These are phyloP conservation scores for Eupithecia pulchellata DNA, from an alignment of 2,888 invertebrate species.

Conservation along the genomic window DNA sequence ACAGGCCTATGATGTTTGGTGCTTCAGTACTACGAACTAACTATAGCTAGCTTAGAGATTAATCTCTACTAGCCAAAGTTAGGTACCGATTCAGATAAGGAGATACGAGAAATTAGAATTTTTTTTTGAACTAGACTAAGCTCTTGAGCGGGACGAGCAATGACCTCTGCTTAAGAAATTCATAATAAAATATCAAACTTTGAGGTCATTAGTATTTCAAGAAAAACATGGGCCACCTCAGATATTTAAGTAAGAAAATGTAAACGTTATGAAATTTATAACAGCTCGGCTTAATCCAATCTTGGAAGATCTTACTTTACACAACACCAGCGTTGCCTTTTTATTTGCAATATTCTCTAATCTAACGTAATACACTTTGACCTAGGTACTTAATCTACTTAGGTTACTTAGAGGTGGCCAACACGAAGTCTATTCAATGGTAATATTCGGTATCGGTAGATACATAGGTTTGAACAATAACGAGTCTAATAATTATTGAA, in stretches of 20 bases:
- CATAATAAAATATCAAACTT: not conserved
- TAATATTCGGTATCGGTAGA: not conserved
- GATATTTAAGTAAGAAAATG: not conserved
- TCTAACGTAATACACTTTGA: not conserved
- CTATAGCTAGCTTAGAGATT: too few relatives aligned
- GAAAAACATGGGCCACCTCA: not conserved
- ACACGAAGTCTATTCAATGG: not conserved
- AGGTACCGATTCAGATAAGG: not conserved
- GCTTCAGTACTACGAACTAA: not conserved
- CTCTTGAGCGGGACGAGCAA: constrained; percentile 4
- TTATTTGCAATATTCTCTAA: not conserved
- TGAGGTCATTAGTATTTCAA: not conserved
- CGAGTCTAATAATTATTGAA: too few relatives aligned
- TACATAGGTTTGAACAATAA: too few relatives aligned
- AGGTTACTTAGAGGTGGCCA: not conserved
- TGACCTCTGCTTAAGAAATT: not conserved
- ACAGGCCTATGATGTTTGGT: not conserved
- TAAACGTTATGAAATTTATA: constrained; percentile 1
- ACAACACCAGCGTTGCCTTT: not conserved
- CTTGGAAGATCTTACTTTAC: not conserved
- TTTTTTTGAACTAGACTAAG: not conserved
- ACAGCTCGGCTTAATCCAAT: not conserved
- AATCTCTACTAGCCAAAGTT: not conserved
- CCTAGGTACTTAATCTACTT: too few relatives aligned
- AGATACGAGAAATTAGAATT: not conserved